These are phyloP conservation scores for Pterostichus madidus DNA, from an alignment of 2,888 invertebrate species.

Conservation along the genomic window DNA sequence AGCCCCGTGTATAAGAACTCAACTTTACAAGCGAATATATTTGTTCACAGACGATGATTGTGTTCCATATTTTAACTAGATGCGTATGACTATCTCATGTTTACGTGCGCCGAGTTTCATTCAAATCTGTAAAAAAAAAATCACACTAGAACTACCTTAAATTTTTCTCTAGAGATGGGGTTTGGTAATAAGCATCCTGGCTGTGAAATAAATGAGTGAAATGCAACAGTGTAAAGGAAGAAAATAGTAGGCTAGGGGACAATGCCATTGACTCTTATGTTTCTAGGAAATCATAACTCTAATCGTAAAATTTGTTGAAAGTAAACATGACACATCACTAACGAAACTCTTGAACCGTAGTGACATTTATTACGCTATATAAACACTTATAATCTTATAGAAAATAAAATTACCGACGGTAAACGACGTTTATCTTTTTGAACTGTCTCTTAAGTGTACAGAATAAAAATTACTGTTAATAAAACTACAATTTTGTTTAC, in stretches of 20 bases:
- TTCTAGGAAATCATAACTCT: conserved; percentile 59
- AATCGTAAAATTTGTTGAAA: conserved; percentile 59
- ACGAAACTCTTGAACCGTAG: conserved; percentile 46
- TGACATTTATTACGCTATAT: conserved; percentile 50
- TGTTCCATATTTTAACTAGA: too few relatives aligned
- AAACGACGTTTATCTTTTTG: conserved; percentile 12
- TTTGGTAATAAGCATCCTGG: background rate
- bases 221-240: conserved; percentile 50
- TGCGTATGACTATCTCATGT: too few relatives aligned
- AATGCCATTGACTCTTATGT: conserved; percentile 52
- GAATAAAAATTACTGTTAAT: conserved; percentile 2
- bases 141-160: too few relatives aligned
- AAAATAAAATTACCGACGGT: conserved; percentile 37
- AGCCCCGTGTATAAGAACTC: too few relatives aligned
- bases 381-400: conserved; percentile 43
- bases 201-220: conserved; percentile 13
- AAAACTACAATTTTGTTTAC: background rate
- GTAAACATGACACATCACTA: conserved; percentile 51
- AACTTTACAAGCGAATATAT: too few relatives aligned
- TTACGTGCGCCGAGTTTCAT: too few relatives aligned
- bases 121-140: too few relatives aligned
- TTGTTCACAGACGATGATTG: too few relatives aligned
- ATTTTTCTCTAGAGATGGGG: background rate
- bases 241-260: conserved; percentile 21
- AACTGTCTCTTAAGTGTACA: background rate